A percentile compares a stretch with the other conserved stretches of the same genome.
Evolutionary conservation across 2,888 invertebrate species (phyloP).

Genomic region (Ethmia dodecea): DNA sequence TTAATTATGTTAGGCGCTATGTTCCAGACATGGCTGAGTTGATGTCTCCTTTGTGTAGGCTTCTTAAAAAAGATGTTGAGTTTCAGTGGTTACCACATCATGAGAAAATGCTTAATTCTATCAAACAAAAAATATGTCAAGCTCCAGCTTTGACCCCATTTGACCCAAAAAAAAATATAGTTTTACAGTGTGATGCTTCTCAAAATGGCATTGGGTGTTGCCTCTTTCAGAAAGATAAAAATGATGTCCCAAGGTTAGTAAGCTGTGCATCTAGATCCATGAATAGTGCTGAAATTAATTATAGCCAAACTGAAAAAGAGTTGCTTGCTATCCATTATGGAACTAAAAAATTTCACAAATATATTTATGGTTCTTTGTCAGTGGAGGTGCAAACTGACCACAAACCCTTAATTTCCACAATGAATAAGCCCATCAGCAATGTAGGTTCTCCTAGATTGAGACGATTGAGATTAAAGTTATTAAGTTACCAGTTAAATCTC

Average conservation of each 20-base stretch:
- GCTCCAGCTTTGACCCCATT: conserved; percentile 9
- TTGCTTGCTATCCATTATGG: conserved; percentile 7
- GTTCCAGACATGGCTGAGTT: conserved; percentile 15
- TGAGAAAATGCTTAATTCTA: conserved; percentile 2
- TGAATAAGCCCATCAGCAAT: conserved; percentile 5
- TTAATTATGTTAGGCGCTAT: conserved; percentile 16
- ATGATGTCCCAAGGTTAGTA: conserved; percentile 5
- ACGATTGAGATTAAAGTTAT: conserved; percentile 1
- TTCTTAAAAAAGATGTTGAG: conserved; percentile 11
- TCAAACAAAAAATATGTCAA: not conserved
- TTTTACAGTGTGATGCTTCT: conserved; percentile 13
- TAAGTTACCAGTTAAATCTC: conserved; percentile 1
- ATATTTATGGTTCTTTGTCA: conserved; percentile 6
- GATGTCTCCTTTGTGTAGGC: conserved; percentile 12
- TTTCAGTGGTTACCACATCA: conserved; percentile 15
- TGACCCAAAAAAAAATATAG: conserved; percentile 8
- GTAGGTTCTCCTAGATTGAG: conserved; percentile 1
- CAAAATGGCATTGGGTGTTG: conserved; percentile 8
- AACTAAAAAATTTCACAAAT: conserved; percentile 8
- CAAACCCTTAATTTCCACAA: not conserved
- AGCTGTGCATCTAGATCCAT: conserved; percentile 8
- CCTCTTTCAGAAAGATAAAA: conserved; percentile 6
- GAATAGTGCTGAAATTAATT: conserved; percentile 9
- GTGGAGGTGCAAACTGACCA: conserved; percentile 7
- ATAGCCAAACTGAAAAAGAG: conserved; percentile 11